Evolutionary conservation across 2,888 invertebrate species (phyloP).

Genomic region (Cerastis leucographa): DNA sequence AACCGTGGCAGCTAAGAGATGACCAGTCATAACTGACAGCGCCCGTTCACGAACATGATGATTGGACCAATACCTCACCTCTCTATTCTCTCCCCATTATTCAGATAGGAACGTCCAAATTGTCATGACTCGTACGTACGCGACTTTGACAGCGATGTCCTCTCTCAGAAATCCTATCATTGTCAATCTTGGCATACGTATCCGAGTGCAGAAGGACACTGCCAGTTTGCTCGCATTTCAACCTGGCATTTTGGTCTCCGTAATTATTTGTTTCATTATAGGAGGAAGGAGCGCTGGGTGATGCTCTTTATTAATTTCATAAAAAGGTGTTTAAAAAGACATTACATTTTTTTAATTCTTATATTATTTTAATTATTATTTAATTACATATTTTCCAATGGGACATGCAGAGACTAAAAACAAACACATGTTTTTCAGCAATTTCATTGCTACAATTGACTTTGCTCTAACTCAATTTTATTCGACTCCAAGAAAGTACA

Average conservation of each 20-base stretch:
- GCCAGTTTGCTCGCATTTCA: neutral
- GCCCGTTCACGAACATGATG: too few species aligned
- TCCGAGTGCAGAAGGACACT: neutral
- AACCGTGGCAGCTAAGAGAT: too few species aligned
- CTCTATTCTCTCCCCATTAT: neutral
- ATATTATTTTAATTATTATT: too few species aligned
- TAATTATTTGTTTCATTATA: neutral
- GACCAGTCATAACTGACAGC: too few species aligned
- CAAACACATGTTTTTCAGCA: neutral
- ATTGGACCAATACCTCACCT: neutral
- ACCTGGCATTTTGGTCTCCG: neutral
- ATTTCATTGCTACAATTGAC: neutral
- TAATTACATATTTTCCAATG: neutral
- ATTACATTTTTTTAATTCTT: neutral
- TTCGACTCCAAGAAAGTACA: neutral
- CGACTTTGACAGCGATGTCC: neutral
- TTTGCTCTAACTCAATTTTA: neutral
- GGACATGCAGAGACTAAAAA: neutral
- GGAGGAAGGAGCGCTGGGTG: neutral
- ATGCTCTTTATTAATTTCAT: neutral
- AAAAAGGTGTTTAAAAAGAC: neutral
- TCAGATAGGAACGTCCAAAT: neutral
- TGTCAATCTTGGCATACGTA: neutral
- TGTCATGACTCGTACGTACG: neutral
- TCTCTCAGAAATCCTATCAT: constrained; percentile 14